Percentiles rank a stretch among this genome's conserved stretches.
Evolutionary conservation across 2,113 vertebrate genomes (phyloP).

Genomic region (Actenoides hombroni): DNA sequence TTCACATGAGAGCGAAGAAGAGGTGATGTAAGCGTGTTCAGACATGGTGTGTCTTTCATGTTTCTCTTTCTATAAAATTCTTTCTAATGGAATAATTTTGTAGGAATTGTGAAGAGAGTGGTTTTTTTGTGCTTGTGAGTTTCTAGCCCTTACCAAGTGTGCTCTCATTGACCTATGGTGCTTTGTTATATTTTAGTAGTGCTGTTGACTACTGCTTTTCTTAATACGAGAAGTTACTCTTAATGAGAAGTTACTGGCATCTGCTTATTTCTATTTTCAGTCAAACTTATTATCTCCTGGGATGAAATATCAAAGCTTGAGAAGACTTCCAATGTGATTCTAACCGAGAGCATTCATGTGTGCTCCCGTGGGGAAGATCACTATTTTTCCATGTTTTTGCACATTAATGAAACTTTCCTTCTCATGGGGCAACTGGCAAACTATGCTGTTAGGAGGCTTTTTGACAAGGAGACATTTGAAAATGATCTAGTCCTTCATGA

Average conservation of each 20-base stretch:
- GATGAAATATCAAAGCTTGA: constrained; percentile 92
- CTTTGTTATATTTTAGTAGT: not conserved
- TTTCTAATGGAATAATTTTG: not conserved
- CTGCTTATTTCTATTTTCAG: constrained; percentile 74
- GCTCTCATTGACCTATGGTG: not conserved
- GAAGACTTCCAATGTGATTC: constrained; percentile 90
- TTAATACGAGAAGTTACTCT: not conserved
- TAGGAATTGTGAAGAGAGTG: not conserved
- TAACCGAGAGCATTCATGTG: constrained; percentile 93
- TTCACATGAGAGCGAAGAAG: not conserved
- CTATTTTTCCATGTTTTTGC: constrained; percentile 97
- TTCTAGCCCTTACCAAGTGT: not conserved
- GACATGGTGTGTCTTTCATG: not conserved
- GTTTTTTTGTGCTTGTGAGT: not conserved
- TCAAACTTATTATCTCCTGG: constrained; percentile 94
- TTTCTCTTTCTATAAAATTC: not conserved
- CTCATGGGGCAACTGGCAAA: constrained; percentile 96
- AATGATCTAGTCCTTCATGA: constrained; percentile 85
- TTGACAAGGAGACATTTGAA: constrained; percentile 94
- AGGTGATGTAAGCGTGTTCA: not conserved
- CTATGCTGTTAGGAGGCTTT: constrained; percentile 91
- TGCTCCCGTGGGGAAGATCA: constrained; percentile 86
- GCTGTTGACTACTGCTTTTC: not conserved
- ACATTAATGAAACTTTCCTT: constrained; percentile 91
- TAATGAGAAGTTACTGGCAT: constrained; percentile 10